Conservation (phyloP, 2,888 invertebrate species). For the Balanococcus diminutus region DNA sequence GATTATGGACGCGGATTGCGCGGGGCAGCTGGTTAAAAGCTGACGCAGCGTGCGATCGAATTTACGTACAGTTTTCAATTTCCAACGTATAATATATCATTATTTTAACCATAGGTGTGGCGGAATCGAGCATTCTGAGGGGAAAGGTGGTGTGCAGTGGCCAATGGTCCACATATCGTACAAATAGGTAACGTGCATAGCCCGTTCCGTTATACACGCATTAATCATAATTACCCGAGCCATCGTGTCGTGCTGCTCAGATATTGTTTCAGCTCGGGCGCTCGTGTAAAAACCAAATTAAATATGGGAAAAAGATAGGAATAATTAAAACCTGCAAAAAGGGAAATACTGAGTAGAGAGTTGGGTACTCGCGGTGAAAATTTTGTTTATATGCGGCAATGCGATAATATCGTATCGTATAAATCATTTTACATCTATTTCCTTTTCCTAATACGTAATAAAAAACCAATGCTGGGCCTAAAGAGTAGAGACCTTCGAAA, state of each 20-base stretch:
- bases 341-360: not conserved
- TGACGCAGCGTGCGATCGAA: not conserved
- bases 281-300: not conserved
- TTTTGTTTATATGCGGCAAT: not conserved
- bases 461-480: not conserved
- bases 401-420: conserved; percentile 11
- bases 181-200: too few species aligned
- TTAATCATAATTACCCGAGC: conserved; percentile 15
- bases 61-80: not conserved
- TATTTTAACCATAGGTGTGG: not conserved
- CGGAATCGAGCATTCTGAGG: not conserved
- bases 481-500: not conserved
- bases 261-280: not conserved
- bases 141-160: not conserved
- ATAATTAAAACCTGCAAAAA: not conserved
- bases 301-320: not conserved
- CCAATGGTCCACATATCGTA: not conserved
- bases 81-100: conserved; percentile 6
- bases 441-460: not conserved
- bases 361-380: not conserved
- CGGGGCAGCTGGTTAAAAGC: not conserved
- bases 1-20: not conserved
- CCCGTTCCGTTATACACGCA: conserved; percentile 7
- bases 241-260: not conserved
- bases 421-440: conserved; percentile 2